A percentile compares a stretch with the other conserved stretches of the same genome.
Conservation (phyloP, 2,113 vertebrate species). For the Stomatorhinus ivindoensis region DNA sequence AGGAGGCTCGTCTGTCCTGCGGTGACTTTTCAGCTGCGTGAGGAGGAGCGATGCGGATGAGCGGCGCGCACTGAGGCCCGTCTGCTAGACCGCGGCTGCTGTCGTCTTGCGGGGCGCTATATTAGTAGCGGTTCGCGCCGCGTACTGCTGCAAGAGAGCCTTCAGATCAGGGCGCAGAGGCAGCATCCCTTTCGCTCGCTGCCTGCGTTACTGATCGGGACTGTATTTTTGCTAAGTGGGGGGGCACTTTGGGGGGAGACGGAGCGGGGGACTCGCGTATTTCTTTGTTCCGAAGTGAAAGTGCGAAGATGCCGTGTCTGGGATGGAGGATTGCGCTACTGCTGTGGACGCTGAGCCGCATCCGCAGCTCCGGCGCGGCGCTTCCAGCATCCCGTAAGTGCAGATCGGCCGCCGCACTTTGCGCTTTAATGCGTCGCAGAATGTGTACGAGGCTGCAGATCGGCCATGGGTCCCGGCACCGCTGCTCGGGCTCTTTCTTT, state of each 20-base stretch:
- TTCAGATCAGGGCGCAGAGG: conserved; percentile 15
- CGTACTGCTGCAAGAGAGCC: conserved; percentile 17
- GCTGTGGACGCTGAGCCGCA: conserved; percentile 34
- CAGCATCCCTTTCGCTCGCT: conserved; percentile 16
- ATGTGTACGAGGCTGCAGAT: not conserved
- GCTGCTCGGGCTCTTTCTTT: not conserved
- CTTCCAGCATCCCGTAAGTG: conserved; percentile 41
- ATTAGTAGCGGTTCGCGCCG: conserved; percentile 20
- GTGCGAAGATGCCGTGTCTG: conserved; percentile 36
- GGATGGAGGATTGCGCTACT: conserved; percentile 25
- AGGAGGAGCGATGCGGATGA: not conserved
- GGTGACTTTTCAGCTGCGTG: conserved; percentile 16
- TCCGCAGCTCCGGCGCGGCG: conserved; percentile 19
- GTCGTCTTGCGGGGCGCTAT: conserved; percentile 16
- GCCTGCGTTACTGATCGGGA: conserved; percentile 15
- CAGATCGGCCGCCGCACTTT: conserved; percentile 8
- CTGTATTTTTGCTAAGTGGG: conserved; percentile 14
- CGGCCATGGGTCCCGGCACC: not conserved
- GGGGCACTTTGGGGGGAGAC: conserved; percentile 22
- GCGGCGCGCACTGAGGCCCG: conserved; percentile 11
- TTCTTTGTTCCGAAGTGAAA: conserved; percentile 33
- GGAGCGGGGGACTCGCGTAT: conserved; percentile 17
- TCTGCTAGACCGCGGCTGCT: conserved; percentile 17
- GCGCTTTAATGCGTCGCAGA: conserved; percentile 15
- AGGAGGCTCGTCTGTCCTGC: not conserved